Conservation (phyloP, 2,888 invertebrate species). For the Gasteruption jaculator region DNA sequence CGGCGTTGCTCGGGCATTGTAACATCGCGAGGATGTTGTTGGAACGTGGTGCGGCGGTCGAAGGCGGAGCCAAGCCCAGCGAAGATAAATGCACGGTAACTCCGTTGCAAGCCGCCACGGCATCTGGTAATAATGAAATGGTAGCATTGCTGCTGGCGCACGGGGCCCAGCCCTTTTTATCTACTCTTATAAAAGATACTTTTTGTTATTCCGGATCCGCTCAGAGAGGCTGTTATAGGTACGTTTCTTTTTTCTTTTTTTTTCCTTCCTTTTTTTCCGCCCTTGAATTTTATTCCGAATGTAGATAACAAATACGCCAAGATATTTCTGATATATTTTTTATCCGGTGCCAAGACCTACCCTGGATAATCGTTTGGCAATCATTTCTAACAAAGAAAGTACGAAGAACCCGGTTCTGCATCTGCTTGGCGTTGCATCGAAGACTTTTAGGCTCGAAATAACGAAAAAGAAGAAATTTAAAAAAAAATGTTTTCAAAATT, state of each 20-base stretch:
- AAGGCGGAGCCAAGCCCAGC: constrained; percentile 77
- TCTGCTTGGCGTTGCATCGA: no score
- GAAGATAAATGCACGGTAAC: constrained; percentile 85
- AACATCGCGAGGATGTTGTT: constrained; percentile 61
- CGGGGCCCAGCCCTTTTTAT: constrained; percentile 84
- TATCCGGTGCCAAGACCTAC: no score
- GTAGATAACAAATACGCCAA: not conserved
- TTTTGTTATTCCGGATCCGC: constrained; percentile 83
- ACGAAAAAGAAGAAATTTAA: no score
- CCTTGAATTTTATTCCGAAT: not conserved
- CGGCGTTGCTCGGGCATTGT: constrained; percentile 61
- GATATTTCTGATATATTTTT: no score
- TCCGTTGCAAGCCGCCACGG: constrained; percentile 82
- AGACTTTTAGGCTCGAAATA: no score
- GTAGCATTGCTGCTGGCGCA: constrained; percentile 75
- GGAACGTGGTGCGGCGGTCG: constrained; percentile 77
- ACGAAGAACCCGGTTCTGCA: no score
- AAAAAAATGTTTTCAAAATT: no score
- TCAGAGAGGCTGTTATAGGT: constrained; percentile 80
- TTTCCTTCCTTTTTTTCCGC: no score
- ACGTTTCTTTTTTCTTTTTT: constrained; percentile 14
- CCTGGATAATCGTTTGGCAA: no score
- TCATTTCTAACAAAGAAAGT: no score
- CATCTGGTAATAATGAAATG: constrained; percentile 75
- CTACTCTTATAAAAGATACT: constrained; percentile 77